These are phyloP conservation scores for Samia ricini DNA, from an alignment of 1,140 invertebrate species.

Conservation along the genomic window DNA sequence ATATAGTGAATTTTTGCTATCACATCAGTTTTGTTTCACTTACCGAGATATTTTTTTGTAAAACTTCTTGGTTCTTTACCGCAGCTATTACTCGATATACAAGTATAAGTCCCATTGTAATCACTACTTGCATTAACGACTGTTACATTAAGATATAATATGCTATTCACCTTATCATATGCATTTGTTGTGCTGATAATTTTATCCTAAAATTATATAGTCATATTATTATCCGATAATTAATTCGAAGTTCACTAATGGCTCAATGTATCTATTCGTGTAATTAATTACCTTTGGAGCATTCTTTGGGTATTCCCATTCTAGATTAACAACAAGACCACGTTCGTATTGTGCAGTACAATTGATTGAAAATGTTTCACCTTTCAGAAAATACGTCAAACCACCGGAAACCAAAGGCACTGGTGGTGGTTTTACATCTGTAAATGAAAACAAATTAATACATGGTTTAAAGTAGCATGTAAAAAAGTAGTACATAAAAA, in stretches of 20 bases:
- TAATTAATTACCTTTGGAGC: slow-evolving; percentile 25
- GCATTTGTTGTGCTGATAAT: slow-evolving; percentile 32
- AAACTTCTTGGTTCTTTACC: slow-evolving; percentile 8
- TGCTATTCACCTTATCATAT: slow-evolving; percentile 32
- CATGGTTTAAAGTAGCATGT: neutral
- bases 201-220: slow-evolving; percentile 25
- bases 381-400: slow-evolving; percentile 40
- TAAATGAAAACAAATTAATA: slow-evolving; percentile 7
- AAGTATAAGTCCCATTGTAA: slow-evolving; percentile 46
- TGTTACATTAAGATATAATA: slow-evolving; percentile 47
- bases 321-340: slow-evolving; percentile 35
- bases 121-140: slow-evolving; percentile 43
- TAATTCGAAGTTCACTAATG: too few relatives aligned
- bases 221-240: too few relatives aligned
- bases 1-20: too few relatives aligned
- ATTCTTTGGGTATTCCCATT: slow-evolving; percentile 34
- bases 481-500: neutral
- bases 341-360: slow-evolving; percentile 45
- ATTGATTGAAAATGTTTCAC: slow-evolving; percentile 43
- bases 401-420: slow-evolving; percentile 30
- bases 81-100: slow-evolving; percentile 32
- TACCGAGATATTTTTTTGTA: neutral
- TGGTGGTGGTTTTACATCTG: slow-evolving; percentile 29
- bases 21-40: slow-evolving; percentile 28
- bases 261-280: too few relatives aligned